phyloP scores from a whole-genome alignment of 2,797 vertebrate genomes.

The Acipenser oxyrinchus region DNA sequence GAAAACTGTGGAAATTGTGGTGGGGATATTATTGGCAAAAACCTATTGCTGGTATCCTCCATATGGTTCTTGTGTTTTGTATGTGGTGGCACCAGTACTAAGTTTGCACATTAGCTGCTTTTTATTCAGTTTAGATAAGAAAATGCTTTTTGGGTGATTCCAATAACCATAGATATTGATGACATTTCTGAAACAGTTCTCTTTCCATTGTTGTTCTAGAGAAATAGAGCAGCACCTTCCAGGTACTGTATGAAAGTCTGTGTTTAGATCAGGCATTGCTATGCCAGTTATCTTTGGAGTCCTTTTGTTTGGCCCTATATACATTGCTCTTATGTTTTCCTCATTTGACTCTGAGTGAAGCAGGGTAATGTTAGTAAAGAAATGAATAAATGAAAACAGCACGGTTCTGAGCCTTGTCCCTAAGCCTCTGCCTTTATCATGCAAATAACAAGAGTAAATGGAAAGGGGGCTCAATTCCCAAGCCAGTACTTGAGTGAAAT shows the following conservation, averaged over 20 bases:
- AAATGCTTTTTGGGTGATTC: too few relatives aligned
- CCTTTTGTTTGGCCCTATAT: conserved; percentile 16
- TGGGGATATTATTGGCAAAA: too few relatives aligned
- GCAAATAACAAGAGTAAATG: conserved; percentile 82
- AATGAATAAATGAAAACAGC: conserved; percentile 56
- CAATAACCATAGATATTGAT: too few relatives aligned
- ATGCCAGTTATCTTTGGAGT: conserved; percentile 9
- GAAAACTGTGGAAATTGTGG: too few relatives aligned
- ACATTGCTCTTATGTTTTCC: conserved; percentile 16
- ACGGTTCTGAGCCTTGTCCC: conserved; percentile 49
- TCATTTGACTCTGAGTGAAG: conserved; percentile 42
- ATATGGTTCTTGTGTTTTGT: too few relatives aligned
- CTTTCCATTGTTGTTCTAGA: neutral
- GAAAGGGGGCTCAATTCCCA: conserved; percentile 66
- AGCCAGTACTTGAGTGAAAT: conserved; percentile 75
- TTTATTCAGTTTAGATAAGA: too few relatives aligned
- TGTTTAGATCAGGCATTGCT: conserved; percentile 4
- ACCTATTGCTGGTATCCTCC: too few relatives aligned
- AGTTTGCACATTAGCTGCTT: too few relatives aligned
- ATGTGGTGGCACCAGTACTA: too few relatives aligned
- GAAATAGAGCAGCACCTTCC: conserved; percentile 5
- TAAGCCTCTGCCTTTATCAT: conserved; percentile 78
- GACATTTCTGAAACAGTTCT: neutral
- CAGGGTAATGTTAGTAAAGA: conserved; percentile 30
- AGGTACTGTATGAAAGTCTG: neutral